Conservation (phyloP, 2,888 invertebrate genomes). For the Acheta domesticus region DNA sequence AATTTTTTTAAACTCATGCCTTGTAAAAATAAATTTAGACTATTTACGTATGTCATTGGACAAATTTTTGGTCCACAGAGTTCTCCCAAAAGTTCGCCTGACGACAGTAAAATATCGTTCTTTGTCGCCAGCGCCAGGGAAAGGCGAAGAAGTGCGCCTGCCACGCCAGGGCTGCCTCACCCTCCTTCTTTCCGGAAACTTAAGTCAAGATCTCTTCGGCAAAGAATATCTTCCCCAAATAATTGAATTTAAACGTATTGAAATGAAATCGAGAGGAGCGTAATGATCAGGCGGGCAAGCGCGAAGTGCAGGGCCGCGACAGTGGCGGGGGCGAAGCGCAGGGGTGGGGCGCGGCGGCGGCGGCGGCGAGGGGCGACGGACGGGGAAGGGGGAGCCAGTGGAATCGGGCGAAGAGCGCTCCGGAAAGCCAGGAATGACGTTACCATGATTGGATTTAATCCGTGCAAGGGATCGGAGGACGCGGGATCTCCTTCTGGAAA, state of each 20-base stretch:
- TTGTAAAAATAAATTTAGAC: no score
- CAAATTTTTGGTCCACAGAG: no score
- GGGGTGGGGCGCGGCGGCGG: not conserved
- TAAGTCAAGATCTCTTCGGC: conserved; percentile 7
- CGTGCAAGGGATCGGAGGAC: not conserved
- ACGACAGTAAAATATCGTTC: no score
- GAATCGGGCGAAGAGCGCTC: no score
- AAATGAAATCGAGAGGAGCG: not conserved
- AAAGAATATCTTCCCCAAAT: conserved; percentile 7
- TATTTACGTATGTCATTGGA: no score
- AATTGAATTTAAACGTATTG: conserved; percentile 9
- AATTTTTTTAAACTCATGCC: no score
- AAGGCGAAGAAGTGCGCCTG: no score
- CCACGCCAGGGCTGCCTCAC: not conserved
- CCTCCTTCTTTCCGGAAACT: not conserved
- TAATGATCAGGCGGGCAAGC: not conserved
- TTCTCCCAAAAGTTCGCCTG: no score
- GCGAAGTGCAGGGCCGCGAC: not conserved
- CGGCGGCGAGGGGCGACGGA: not conserved
- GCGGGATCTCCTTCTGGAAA: not conserved
- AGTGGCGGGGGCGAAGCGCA: not conserved
- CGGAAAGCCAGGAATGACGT: not conserved
- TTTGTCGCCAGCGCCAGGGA: no score
- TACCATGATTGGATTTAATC: not conserved
- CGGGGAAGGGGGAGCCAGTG: not conserved